Evolutionary conservation across 2,888 invertebrate species (phyloP).

Genomic region (Cheilosia impressa): DNA sequence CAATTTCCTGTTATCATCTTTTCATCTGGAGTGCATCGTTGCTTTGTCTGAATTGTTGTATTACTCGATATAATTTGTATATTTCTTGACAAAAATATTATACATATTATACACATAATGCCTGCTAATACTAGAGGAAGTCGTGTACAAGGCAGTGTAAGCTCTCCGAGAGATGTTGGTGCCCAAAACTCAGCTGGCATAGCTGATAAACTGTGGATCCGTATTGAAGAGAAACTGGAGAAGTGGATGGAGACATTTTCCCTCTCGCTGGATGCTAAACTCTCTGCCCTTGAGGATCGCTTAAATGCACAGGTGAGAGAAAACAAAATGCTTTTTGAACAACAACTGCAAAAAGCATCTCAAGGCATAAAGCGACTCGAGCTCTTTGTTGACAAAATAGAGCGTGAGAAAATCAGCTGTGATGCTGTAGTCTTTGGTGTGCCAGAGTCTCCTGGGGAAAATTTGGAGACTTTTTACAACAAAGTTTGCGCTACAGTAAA

Average conservation of each 20-base stretch:
- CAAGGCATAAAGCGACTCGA: too few species aligned
- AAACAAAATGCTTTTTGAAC: background rate
- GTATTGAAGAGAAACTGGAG: background rate
- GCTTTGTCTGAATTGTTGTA: background rate
- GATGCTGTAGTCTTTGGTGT: too few species aligned
- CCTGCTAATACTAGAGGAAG: constrained; percentile 1
- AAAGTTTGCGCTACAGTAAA: too few species aligned
- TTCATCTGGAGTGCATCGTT: background rate
- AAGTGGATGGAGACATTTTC: background rate
- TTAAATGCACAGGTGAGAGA: background rate
- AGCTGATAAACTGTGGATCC: background rate
- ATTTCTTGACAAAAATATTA: background rate
- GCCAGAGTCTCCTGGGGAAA: too few species aligned
- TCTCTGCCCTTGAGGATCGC: background rate
- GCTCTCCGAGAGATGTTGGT: constrained; percentile 17
- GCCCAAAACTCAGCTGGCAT: constrained; percentile 1
- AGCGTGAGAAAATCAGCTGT: too few species aligned
- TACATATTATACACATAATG: background rate
- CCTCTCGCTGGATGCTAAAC: constrained; percentile 8
- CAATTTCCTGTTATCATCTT: background rate
- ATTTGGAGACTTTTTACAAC: too few species aligned
- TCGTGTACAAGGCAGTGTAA: constrained; percentile 13
- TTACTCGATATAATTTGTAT: constrained; percentile 5
- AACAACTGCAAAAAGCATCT: too few species aligned
- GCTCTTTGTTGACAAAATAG: too few species aligned